Evolutionary conservation across 1,140 invertebrate genomes (phyloP).

Genomic region (Sinonovacula constricta): DNA sequence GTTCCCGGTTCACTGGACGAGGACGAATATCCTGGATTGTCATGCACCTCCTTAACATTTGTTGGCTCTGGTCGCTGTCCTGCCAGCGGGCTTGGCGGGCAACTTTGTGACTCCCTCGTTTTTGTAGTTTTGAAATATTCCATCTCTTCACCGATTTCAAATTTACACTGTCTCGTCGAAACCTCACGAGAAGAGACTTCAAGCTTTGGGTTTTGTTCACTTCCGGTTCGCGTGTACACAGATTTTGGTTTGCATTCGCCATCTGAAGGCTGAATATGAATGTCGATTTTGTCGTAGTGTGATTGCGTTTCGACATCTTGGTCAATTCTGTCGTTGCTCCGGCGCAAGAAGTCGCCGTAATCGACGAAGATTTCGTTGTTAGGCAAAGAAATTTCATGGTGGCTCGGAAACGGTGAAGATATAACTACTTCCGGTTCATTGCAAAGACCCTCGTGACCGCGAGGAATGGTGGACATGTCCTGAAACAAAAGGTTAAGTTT

Average conservation of each 20-base stretch:
- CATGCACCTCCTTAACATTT: not conserved
- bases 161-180: slow-evolving; percentile 48
- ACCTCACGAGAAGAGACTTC: slow-evolving; percentile 30
- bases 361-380: slow-evolving; percentile 19
- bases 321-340: not conserved
- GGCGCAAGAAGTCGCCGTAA: not conserved
- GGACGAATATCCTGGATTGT: slow-evolving; percentile 37
- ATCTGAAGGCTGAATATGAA: slow-evolving; percentile 5
- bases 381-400: slow-evolving; percentile 34
- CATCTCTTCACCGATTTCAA: slow-evolving; percentile 50
- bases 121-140: slow-evolving; percentile 37
- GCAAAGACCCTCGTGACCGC: no score
- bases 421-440: no score
- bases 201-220: slow-evolving; percentile 19
- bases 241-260: slow-evolving; percentile 19
- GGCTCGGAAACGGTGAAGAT: slow-evolving; percentile 28
- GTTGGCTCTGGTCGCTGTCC: not conserved
- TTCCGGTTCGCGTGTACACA: slow-evolving; percentile 37
- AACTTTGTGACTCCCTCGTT: slow-evolving; percentile 25
- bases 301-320: not conserved
- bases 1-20: slow-evolving; percentile 43
- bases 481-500: no score
- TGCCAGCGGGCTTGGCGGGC: slow-evolving; percentile 33
- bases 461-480: no score
- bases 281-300: not conserved